These are phyloP conservation scores for Phyto melanocephala DNA, from an alignment of 2,888 invertebrate species.

Conservation along the genomic window DNA sequence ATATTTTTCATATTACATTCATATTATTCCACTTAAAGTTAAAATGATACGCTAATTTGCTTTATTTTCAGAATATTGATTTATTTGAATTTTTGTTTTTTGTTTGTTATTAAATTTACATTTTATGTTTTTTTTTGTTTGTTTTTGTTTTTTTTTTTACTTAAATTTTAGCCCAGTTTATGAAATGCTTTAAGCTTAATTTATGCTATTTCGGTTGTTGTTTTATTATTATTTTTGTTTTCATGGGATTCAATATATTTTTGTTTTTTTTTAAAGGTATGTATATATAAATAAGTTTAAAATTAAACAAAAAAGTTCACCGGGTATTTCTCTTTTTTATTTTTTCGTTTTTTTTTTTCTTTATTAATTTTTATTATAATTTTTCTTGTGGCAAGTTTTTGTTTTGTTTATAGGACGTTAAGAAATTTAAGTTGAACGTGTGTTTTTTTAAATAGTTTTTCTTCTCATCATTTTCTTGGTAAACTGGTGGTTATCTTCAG, in stretches of 20 bases:
- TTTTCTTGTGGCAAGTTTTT: constrained; percentile 58
- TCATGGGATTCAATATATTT: constrained; percentile 49
- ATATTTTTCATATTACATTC: too few species aligned
- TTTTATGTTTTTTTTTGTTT: constrained; percentile 49
- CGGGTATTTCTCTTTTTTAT: constrained; percentile 50
- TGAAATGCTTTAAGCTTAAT: constrained; percentile 66
- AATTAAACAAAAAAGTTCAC: constrained; percentile 47
- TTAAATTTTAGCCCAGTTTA: constrained; percentile 69
- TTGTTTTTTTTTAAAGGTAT: constrained; percentile 38
- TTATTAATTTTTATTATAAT: constrained; percentile 39
- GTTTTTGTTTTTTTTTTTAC: constrained; percentile 49
- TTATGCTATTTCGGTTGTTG: constrained; percentile 65
- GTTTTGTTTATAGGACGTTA: constrained; percentile 57
- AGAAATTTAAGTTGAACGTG: constrained; percentile 60
- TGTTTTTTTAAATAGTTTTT: constrained; percentile 45
- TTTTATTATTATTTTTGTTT: constrained; percentile 39
- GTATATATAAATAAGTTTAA: constrained; percentile 55
- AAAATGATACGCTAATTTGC: constrained; percentile 15
- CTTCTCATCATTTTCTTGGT: constrained; percentile 8
- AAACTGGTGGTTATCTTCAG: constrained; percentile 54
- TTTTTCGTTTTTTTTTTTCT: constrained; percentile 35
- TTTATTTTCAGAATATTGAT: constrained; percentile 61
- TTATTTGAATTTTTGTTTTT: constrained; percentile 60
- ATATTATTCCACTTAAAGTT: too few species aligned
- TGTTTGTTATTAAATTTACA: constrained; percentile 57